Conservation (phyloP, 1,140 invertebrate genomes). For the Mycetomoellerius zeteki region DNA sequence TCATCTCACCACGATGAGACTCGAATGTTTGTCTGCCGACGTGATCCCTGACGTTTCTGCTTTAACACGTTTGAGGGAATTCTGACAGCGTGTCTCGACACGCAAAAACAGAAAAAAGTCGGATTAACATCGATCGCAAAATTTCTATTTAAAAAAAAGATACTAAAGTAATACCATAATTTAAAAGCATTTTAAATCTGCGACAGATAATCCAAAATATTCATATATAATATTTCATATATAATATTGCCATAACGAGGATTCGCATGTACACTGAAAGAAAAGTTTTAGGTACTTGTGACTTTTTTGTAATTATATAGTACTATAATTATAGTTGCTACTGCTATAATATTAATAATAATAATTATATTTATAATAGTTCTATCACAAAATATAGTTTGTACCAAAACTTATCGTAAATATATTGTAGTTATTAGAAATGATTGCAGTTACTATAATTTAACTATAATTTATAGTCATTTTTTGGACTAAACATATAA, state of each 20-base stretch:
- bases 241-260: not conserved
- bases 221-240: slow-evolving; percentile 12
- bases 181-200: not conserved
- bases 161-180: not conserved
- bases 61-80: slow-evolving; percentile 24
- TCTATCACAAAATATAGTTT: no score
- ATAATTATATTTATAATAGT: no score
- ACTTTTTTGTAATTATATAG: no score
- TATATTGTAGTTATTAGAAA: no score
- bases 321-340: no score
- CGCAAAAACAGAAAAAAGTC: not conserved
- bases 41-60: slow-evolving; percentile 29
- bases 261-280: not conserved
- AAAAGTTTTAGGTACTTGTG: no score
- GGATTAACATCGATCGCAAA: not conserved
- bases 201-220: not conserved
- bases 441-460: no score
- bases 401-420: no score
- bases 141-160: not conserved
- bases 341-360: no score
- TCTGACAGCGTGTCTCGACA: not conserved
- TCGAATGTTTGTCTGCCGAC: slow-evolving; percentile 63
- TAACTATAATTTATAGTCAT: no score
- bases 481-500: no score
- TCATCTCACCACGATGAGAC: slow-evolving; percentile 52